Base-by-base conservation (phyloP, 1,140 invertebrate genomes). In the Ladona fulva region DNA sequence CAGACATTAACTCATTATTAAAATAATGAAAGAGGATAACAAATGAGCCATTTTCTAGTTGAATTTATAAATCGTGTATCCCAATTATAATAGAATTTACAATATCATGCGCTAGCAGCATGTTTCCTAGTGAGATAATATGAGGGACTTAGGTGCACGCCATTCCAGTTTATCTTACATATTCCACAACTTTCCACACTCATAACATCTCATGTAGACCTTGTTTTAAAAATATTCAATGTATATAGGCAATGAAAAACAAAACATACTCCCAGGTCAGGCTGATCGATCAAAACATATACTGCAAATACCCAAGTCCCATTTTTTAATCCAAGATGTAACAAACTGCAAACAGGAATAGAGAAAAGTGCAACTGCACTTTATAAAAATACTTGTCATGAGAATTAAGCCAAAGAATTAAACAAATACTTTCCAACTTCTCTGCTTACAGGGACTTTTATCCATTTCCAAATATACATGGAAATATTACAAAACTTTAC, bases 11-110 rank as follows among this genome's bases (percentile, higher is more conserved):
- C 52, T 66, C 52, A 66, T 66, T 66, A 66, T 66, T 66, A 66
- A 66, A 66, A 66, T 66, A 66, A 66, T 66, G 52, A 66, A 66
- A 66, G 52, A 66, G 52, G 52, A 66, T 66, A 66, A 66, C 52
- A 66, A 66, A 66, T 66, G 52, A 66, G 52, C 52, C 52, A 66
- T 66, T 66, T 66, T 66, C 52, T 66, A 66, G n/a, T 66, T 66
- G 52, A 66, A 66, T 66, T 66, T 66, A 66, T 66, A 66, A 66
- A 66, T 66, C 52, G 52, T 66, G 52, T 66, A 66, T 66, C 52
- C 52, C 52, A 66, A 66, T 66, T 66, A 66, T 66, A 16, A 66
- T 66, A 66, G n/a, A 66, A 66, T 66, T 66, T 66, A 66, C 52
- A 66, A 66, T 66, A 66, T 66, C 52, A 66, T 66, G 52, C 14